Percentiles rank a stretch among this genome's conserved stretches.
Evolutionary conservation across 2,888 invertebrate species (phyloP).

Genomic region (Leucoma salicis): DNA sequence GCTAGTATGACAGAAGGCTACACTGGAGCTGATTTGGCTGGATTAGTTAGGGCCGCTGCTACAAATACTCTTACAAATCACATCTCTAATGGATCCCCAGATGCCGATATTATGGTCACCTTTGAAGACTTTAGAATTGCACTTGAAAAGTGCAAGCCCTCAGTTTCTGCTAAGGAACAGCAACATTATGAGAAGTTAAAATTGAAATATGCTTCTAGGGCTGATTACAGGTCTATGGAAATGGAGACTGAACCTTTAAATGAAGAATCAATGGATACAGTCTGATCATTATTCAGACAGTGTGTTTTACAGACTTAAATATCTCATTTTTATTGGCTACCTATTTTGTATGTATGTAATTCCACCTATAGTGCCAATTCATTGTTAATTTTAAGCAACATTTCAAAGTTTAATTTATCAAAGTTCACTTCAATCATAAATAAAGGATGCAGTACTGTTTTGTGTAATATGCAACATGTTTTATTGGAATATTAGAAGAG

Average conservation of each 20-base stretch:
- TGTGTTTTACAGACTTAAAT: slow-evolving; percentile 42
- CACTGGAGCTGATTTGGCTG: slow-evolving; percentile 96
- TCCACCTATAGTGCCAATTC: slow-evolving; percentile 62
- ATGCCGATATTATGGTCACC: slow-evolving; percentile 83
- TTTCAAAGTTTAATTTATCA: slow-evolving; percentile 17
- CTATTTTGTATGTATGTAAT: slow-evolving; percentile 40
- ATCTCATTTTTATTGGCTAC: slow-evolving; percentile 25
- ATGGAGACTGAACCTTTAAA: slow-evolving; percentile 79
- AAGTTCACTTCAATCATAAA: slow-evolving; percentile 14
- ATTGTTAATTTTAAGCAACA: slow-evolving; percentile 40
- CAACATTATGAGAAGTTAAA: slow-evolving; percentile 89
- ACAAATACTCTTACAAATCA: slow-evolving; percentile 90
- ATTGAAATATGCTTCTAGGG: slow-evolving; percentile 83
- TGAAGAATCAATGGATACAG: slow-evolving; percentile 78
- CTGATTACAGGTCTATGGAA: slow-evolving; percentile 76
- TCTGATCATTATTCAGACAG: slow-evolving; percentile 54
- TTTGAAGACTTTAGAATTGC: slow-evolving; percentile 90
- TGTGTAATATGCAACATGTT: slow-evolving; percentile 5
- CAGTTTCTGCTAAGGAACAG: slow-evolving; percentile 91
- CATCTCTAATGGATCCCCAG: slow-evolving; percentile 80
- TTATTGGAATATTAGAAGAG: slow-evolving; percentile 20
- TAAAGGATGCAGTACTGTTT: slow-evolving; percentile 8
- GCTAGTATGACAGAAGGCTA: slow-evolving; percentile 88
- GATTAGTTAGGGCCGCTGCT: slow-evolving; percentile 93
- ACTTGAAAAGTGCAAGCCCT: slow-evolving; percentile 90